Conservation (phyloP, 2,797 vertebrate species). For the Sparus aurata region DNA sequence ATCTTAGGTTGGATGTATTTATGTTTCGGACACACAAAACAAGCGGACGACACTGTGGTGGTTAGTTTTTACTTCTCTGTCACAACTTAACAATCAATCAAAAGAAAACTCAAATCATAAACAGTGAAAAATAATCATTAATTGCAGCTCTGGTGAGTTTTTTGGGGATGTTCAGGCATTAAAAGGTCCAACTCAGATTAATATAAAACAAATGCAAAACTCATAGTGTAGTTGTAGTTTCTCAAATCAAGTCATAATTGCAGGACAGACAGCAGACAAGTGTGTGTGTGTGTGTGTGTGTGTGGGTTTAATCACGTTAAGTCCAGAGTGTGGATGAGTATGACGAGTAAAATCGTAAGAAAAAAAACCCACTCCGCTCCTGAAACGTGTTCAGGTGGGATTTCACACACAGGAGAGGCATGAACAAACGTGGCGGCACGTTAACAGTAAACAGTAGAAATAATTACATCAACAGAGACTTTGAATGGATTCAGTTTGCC, state of each 20-base stretch:
- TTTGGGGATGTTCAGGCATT: not conserved
- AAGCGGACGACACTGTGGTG: not conserved
- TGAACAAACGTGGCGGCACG: slow-evolving; percentile 48
- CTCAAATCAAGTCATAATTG: not conserved
- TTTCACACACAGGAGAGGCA: slow-evolving; percentile 47
- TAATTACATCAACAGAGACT: slow-evolving; percentile 62
- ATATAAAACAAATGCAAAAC: slow-evolving; percentile 27
- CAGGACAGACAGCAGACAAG: slow-evolving; percentile 15
- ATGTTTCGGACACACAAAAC: not conserved
- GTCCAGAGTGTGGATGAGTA: slow-evolving; percentile 5
- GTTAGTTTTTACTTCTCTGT: not conserved
- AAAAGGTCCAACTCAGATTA: not conserved
- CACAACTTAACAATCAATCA: not conserved
- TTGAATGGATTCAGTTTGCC: slow-evolving; percentile 45
- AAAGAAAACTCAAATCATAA: not conserved
- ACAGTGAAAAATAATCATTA: not conserved
- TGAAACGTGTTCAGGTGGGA: slow-evolving; percentile 47
- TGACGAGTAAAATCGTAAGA: not conserved
- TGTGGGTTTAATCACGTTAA: slow-evolving; percentile 8
- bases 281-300: not conserved
- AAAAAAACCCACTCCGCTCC: slow-evolving; percentile 3
- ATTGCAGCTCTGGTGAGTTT: not conserved
- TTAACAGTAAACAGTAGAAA: slow-evolving; percentile 64
- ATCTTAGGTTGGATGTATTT: not conserved
- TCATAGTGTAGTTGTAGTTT: not conserved